phyloP scores from a whole-genome alignment of 2,888 invertebrate genomes.

The Alcis repandata region DNA sequence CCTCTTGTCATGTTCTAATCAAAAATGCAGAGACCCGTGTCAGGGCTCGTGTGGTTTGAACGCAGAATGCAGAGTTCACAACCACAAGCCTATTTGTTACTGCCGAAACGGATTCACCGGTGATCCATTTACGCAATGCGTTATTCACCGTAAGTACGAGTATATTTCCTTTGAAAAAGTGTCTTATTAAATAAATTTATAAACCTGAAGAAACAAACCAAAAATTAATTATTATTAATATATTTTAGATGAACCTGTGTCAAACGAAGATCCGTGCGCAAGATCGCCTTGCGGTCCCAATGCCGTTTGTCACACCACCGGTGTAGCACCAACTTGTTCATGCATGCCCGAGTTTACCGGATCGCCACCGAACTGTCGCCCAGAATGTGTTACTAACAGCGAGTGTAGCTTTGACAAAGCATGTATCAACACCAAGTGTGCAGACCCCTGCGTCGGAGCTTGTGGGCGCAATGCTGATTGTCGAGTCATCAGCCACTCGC shows the following conservation, averaged over 20 bases:
- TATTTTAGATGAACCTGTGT: conserved; percentile 61
- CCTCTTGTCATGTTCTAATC: conserved; percentile 91
- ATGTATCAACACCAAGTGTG: conserved; percentile 92
- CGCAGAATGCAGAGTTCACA: conserved; percentile 92
- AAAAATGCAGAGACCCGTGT: conserved; percentile 93
- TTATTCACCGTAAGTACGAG: conserved; percentile 69
- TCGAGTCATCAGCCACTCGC: conserved; percentile 93
- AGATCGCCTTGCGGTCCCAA: conserved; percentile 94
- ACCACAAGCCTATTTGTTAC: conserved; percentile 94
- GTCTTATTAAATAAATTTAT: too few relatives aligned
- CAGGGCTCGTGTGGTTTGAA: conserved; percentile 92
- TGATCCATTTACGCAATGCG: conserved; percentile 92
- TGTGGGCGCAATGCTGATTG: conserved; percentile 93
- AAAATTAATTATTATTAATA: not conserved
- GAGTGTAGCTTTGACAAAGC: conserved; percentile 92
- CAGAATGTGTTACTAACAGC: conserved; percentile 93
- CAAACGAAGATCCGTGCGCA: conserved; percentile 85
- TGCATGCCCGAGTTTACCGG: conserved; percentile 91
- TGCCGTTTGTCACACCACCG: conserved; percentile 88
- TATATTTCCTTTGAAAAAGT: too few relatives aligned
- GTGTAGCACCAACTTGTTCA: conserved; percentile 89
- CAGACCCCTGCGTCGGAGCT: conserved; percentile 92
- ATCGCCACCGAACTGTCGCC: conserved; percentile 91
- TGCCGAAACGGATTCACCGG: conserved; percentile 91
- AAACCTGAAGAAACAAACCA: too few relatives aligned